phyloP scores from a whole-genome alignment of 2,113 vertebrate genomes.

The Sminthopsis crassicaudata region DNA sequence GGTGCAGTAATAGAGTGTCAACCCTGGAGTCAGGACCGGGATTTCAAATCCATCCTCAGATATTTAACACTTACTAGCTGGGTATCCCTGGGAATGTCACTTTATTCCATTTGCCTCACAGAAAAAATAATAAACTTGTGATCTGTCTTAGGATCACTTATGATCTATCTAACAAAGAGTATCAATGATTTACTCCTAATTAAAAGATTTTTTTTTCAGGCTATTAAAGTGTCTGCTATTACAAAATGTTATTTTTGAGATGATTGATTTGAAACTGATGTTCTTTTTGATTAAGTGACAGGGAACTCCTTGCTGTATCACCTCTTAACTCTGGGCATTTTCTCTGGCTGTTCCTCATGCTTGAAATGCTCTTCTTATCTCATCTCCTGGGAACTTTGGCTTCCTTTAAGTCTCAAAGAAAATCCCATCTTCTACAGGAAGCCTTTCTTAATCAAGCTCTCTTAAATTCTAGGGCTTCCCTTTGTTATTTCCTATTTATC shows the following conservation, averaged over 20 bases:
- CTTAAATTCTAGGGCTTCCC: neutral
- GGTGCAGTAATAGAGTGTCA: too few species aligned
- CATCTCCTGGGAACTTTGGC: neutral
- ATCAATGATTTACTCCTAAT: neutral
- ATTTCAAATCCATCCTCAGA: too few species aligned
- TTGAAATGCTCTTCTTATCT: neutral
- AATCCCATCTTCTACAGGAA: neutral
- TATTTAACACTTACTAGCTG: too few species aligned
- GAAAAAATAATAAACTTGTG: neutral
- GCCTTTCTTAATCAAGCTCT: neutral
- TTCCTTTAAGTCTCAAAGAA: neutral
- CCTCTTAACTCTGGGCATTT: neutral
- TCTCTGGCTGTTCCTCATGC: neutral
- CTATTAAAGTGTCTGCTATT: neutral
- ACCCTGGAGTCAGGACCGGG: too few species aligned
- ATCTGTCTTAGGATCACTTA: neutral
- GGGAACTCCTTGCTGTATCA: neutral
- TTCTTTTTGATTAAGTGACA: neutral
- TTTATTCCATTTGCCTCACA: too few species aligned
- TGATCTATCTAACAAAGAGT: neutral
- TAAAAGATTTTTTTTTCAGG: neutral
- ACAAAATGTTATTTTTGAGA: neutral
- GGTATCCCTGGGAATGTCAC: too few species aligned
- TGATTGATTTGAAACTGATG: neutral
- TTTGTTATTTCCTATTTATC: neutral